phyloP scores from a whole-genome alignment of 2,113 vertebrate species.

The Anoplopoma fimbria region DNA sequence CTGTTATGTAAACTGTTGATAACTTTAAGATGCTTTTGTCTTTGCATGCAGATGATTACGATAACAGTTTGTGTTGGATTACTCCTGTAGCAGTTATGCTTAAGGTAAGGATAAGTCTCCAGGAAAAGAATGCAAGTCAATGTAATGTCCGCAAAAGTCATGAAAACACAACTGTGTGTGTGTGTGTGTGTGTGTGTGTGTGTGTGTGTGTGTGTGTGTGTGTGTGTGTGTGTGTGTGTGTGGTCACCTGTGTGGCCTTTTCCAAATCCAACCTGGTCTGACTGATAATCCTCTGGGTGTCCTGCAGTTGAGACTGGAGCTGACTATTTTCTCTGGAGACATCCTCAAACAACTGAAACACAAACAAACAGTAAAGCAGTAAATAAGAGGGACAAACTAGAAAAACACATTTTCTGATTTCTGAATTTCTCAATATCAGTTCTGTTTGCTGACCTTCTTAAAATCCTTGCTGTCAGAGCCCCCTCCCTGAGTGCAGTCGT shows the following conservation, averaged over 20 bases:
- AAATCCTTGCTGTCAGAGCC: constrained; percentile 82
- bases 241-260: constrained; percentile 84
- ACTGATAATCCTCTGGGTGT: constrained; percentile 84
- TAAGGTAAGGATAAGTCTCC: not conserved
- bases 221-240: not conserved
- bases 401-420: not conserved
- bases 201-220: no score
- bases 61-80: not conserved
- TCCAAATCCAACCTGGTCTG: constrained; percentile 86
- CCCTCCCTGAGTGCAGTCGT: constrained; percentile 70
- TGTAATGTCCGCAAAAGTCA: no score
- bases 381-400: constrained; percentile 5
- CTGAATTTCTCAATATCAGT: not conserved
- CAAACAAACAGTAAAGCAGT: constrained; percentile 12
- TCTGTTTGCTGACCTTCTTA: constrained; percentile 79
- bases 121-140: not conserved
- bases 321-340: constrained; percentile 85
- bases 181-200: not conserved
- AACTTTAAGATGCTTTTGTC: not conserved
- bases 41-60: not conserved
- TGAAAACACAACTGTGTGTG: not conserved
- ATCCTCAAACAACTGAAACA: constrained; percentile 84
- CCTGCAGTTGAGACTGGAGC: constrained; percentile 87
- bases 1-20: no score
- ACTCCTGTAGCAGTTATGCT: not conserved